These are phyloP conservation scores for Lampropteryx suffumata DNA, from an alignment of 2,888 invertebrate genomes.

Conservation along the genomic window DNA sequence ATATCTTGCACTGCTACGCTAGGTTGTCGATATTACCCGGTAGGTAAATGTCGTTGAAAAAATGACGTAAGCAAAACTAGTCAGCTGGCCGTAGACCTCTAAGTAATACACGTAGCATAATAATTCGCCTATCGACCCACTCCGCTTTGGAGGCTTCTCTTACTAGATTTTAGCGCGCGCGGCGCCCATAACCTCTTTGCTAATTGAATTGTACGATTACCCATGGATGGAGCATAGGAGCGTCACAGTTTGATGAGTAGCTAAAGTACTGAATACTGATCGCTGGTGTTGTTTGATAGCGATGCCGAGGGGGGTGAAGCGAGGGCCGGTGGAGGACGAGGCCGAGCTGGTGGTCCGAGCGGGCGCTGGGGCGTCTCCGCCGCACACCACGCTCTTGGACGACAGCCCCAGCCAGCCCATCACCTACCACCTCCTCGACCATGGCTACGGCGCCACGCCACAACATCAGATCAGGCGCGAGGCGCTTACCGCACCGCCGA, in stretches of 20 bases:
- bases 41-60: constrained; percentile 67
- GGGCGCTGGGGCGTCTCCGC: constrained; percentile 79
- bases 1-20: constrained; percentile 71
- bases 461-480: constrained; percentile 85
- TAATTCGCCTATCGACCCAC: constrained; percentile 72
- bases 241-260: constrained; percentile 38
- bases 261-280: constrained; percentile 38
- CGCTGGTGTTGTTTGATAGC: constrained; percentile 54
- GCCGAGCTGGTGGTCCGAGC: constrained; percentile 77
- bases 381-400: constrained; percentile 76
- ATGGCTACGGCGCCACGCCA: constrained; percentile 93
- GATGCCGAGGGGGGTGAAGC: constrained; percentile 85
- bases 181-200: constrained; percentile 80
- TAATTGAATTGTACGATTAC: constrained; percentile 77
- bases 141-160: constrained; percentile 72
- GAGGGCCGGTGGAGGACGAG: constrained; percentile 81
- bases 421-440: constrained; percentile 92
- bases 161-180: constrained; percentile 77
- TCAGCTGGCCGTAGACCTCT: constrained; percentile 58
- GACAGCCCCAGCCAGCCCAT: constrained; percentile 81
- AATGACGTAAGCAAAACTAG: constrained; percentile 73
- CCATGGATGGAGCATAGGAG: constrained; percentile 41
- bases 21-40: constrained; percentile 69
- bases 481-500: constrained; percentile 80
- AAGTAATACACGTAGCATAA: constrained; percentile 50